Evolutionary conservation across 64 coral and sea anemone species (phyloP).

Genomic region (Acropora yongei): DNA sequence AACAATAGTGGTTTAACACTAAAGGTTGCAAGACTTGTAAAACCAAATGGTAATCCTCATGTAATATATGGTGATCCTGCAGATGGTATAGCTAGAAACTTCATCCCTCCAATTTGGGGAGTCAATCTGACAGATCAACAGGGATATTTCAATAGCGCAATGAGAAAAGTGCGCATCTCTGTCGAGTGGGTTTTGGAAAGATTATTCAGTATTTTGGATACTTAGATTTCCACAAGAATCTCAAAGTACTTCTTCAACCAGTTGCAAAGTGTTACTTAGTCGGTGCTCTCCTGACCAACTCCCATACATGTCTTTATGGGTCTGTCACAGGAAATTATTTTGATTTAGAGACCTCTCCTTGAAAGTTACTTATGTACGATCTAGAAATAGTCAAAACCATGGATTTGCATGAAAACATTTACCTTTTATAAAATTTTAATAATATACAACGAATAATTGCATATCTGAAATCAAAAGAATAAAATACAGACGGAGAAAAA

Average conservation of each 20-base stretch:
- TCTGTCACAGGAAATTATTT: conserved; percentile 29
- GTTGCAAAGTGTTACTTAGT: conserved; percentile 32
- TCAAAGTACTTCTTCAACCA: conserved; percentile 17
- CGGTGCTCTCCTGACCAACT: conserved; percentile 27
- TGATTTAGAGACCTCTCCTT: conserved; percentile 13
- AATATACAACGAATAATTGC: background rate
- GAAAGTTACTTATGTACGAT: conserved; percentile 18
- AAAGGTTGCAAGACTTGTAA: conserved; percentile 11
- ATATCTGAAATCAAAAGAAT: background rate
- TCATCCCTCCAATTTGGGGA: conserved; percentile 39
- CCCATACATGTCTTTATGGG: conserved; percentile 25
- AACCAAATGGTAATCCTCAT: conserved; percentile 52
- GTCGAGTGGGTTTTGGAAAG: conserved; percentile 25
- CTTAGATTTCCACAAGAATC: conserved; percentile 26
- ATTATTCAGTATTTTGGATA: conserved; percentile 13
- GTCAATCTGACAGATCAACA: conserved; percentile 29
- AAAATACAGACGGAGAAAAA: background rate
- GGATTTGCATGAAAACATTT: background rate
- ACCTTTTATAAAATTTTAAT: conserved; percentile 2
- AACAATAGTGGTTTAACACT: conserved; percentile 15
- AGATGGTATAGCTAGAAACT: conserved; percentile 37
- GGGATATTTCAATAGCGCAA: background rate
- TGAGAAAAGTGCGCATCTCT: background rate
- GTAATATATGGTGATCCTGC: conserved; percentile 24
- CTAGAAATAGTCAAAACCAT: background rate